Percentiles rank a stretch among this genome's conserved stretches.
These are phyloP conservation scores for Limnephilus rhombicus DNA, from an alignment of 2,888 invertebrate species.

Conservation along the genomic window DNA sequence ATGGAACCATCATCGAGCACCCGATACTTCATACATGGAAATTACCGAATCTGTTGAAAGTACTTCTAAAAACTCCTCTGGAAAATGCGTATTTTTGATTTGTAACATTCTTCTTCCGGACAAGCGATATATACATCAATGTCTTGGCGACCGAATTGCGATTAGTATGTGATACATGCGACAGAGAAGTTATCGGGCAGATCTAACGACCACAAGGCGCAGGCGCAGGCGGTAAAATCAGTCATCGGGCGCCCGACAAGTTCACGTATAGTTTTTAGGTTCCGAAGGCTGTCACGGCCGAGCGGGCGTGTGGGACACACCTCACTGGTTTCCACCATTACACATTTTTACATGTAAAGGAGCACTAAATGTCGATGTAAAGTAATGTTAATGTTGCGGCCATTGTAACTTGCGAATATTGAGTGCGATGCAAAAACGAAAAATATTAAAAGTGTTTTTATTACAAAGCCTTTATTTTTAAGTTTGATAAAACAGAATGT, in stretches of 20 bases:
- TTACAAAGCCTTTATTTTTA: too few relatives aligned
- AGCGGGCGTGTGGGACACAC: constrained; percentile 31
- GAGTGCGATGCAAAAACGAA: too few relatives aligned
- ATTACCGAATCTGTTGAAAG: too few relatives aligned
- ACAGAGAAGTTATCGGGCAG: neutral
- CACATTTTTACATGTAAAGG: neutral
- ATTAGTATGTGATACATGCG: constrained; percentile 11
- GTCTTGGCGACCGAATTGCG: neutral
- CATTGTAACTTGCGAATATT: neutral
- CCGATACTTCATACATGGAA: too few relatives aligned
- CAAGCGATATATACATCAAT: neutral
- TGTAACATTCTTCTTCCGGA: neutral
- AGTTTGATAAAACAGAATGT: too few relatives aligned
- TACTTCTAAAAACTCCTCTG: too few relatives aligned
- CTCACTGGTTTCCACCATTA: neutral
- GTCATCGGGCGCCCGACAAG: constrained; percentile 39
- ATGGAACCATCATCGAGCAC: too few relatives aligned
- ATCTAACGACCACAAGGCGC: neutral
- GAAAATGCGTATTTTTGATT: neutral
- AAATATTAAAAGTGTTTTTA: too few relatives aligned
- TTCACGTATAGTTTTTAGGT: constrained; percentile 43
- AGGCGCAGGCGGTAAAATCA: neutral
- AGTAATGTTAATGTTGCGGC: neutral
- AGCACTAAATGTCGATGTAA: neutral
- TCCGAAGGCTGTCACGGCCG: constrained; percentile 52